Base-by-base conservation (phyloP, 2,797 vertebrate genomes). In the Tenualosa ilisha region DNA sequence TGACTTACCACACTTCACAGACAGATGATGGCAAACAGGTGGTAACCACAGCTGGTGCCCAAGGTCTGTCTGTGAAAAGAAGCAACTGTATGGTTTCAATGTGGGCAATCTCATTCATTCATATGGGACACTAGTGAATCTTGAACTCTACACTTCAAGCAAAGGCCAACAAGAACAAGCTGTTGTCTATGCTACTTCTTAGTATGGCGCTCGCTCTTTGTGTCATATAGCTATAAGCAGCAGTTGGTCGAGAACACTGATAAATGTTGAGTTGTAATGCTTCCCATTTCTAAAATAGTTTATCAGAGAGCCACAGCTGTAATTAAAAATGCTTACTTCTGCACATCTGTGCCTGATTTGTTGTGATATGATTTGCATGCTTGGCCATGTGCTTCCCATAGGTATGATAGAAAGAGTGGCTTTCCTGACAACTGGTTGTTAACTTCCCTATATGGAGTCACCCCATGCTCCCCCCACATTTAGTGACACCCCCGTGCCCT, bases 11-110 rank as follows among this genome's bases (percentile, higher is more conserved):
- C 7, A 0, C 59, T 24, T 61, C 24, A 61, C n/a, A 79, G n/a
- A 79, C 72, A 56, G 50, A 81, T 40, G 17, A 40, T 50, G 37
- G 68, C 31, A n/a, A 51, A 56, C 68, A 84, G 84, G 68, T 84
- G 84, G 51, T 6, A 7, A 12, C 31, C n/a, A n/a, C 31, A 84
- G 68, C 84, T 54, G 84, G 68, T 84, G 68, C 20, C 31, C 20
- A 82, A 82, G 81, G 59, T 43, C 24, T 20, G n/a, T 22, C 22
- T 49, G 56, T 3, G 20, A 0, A 17, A 13, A 11, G 8, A 61
- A n/a, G 59, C n/a, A 22, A 61, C 22, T 24, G 59, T n/a, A 24
- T 61, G n/a, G 59, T 24, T 6, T 61, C 59, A 61, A 24, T n/a
- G 8, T 24, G 8, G 59, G 59, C 7, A 79, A 7, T 43, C 40